Evolutionary conservation across 92 coral and sea anemone genomes (phyloP), one percentile per base, ranked within the genome.

Genomic region (Micromussa lordhowensis): DNA sequence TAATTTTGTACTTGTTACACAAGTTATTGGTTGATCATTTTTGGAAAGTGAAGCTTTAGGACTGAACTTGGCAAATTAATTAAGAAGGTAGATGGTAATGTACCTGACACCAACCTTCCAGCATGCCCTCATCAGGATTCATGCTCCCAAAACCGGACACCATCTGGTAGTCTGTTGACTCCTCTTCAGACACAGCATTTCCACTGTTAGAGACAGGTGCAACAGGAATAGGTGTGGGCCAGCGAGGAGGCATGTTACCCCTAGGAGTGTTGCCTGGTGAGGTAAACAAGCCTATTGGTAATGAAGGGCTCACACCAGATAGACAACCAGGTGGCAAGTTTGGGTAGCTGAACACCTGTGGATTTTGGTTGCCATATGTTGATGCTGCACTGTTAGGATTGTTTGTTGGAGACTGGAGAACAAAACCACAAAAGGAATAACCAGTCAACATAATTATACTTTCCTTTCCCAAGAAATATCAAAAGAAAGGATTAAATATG

Each of bases 71-170:
- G 19, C 10, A 31, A 12, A 73, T 24, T 11, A 17, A 66, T 36
- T 13, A 63, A 63, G 49, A 68, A 26, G 22, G 26, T 15, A 44
- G 19, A 38, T 36, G 58, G 18, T 13, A 34, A 28, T 73, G 71
- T 78, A 77, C 83, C 83, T 64, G 61, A 77, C 57, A 87, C 89
- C 73, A 69, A 95, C 96, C 96, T 89, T 95, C 98, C 61, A 95
- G 88, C 93, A 95, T 95, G 36, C 89, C 88, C 76, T 94, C 98
- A 31, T 95, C 96, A 35, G 96, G 93, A 53, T 94, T 91, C 83
- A 95, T 91, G 64, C 89, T 90, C 30, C 96, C 96, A 85, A 95
- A 91, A 2, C 96, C 92, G 7, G 94, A 77, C 79, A 95, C 98
- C 88, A 95, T 87, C 59, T 94, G 98, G 51, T 95, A 92, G 82